phyloP scores from a whole-genome alignment of 2,113 vertebrate genomes.

The Alces alces region DNA sequence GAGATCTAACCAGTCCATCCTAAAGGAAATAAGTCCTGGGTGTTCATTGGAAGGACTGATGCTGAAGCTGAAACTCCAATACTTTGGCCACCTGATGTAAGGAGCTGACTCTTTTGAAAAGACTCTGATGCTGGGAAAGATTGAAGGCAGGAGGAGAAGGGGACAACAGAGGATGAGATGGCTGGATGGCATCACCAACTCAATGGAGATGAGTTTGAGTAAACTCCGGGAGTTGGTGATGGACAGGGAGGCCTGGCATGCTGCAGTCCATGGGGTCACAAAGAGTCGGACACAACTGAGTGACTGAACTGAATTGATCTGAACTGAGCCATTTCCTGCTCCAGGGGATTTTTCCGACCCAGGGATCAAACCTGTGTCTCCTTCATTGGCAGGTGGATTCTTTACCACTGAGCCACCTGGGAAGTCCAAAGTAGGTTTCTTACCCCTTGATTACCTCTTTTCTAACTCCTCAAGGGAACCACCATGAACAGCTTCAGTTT shows the following conservation, averaged over 20 bases:
- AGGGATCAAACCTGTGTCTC: neutral
- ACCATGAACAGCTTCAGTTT: neutral
- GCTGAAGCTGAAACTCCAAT: neutral
- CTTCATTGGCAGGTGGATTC: neutral
- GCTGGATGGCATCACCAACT: neutral
- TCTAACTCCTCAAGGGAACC: neutral
- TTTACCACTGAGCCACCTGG: neutral
- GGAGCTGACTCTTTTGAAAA: neutral
- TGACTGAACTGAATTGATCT: neutral
- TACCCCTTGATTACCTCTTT: neutral
- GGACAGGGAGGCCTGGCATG: rapidly evolving
- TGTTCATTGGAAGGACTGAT: neutral
- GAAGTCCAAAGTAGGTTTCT: neutral
- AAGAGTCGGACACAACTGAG: rapidly evolving
- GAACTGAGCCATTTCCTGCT: neutral
- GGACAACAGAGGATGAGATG: neutral
- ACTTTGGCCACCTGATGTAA: neutral
- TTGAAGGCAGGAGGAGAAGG: neutral
- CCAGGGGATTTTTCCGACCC: neutral
- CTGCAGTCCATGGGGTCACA: neutral
- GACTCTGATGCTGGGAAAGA: neutral
- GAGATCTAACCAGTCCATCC: neutral
- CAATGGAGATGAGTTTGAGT: neutral
- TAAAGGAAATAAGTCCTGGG: neutral
- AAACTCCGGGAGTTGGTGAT: neutral